Percentiles rank a stretch among this genome's conserved stretches.
Evolutionary conservation across 2,797 vertebrate species (phyloP).

Genomic region (Thunnus albacares): DNA sequence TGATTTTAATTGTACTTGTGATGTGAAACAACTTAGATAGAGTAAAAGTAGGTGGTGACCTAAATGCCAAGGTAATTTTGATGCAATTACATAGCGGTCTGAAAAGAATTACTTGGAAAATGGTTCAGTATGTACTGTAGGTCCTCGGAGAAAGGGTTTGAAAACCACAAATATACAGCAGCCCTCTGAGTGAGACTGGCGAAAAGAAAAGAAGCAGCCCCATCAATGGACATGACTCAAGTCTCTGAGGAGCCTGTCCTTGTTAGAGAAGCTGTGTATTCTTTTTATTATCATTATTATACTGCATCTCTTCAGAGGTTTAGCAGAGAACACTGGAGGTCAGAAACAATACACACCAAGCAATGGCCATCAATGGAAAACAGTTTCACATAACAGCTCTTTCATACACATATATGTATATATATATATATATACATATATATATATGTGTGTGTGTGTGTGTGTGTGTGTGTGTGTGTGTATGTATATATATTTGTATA

Average conservation of each 20-base stretch:
- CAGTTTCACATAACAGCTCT: conserved; percentile 2
- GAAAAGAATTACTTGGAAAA: conserved; percentile 41
- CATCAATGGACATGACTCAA: conserved; percentile 55
- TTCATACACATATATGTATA: neutral
- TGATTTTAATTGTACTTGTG: neutral
- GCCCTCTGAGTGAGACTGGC: conserved; percentile 1
- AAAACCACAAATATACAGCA: conserved; percentile 31
- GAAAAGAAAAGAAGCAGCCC: conserved; percentile 49
- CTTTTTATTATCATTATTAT: neutral
- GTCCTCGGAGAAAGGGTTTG: conserved; percentile 26
- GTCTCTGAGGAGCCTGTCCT: conserved; percentile 43
- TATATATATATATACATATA: no score
- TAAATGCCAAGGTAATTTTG: conserved; percentile 33
- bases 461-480: no score
- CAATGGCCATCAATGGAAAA: conserved; percentile 17
- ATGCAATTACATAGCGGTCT: conserved; percentile 6
- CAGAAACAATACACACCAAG: conserved; percentile 31
- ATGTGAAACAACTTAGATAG: conserved; percentile 8
- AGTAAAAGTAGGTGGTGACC: neutral
- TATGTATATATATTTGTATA: no score
- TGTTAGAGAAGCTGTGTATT: conserved; percentile 15
- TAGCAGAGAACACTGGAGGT: conserved; percentile 29
- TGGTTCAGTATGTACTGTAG: conserved; percentile 2
- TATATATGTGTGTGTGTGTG: no score
- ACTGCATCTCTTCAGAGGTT: conserved; percentile 17